Base-by-base conservation (phyloP, 2,888 invertebrate species). In the Agrotis ipsilon region DNA sequence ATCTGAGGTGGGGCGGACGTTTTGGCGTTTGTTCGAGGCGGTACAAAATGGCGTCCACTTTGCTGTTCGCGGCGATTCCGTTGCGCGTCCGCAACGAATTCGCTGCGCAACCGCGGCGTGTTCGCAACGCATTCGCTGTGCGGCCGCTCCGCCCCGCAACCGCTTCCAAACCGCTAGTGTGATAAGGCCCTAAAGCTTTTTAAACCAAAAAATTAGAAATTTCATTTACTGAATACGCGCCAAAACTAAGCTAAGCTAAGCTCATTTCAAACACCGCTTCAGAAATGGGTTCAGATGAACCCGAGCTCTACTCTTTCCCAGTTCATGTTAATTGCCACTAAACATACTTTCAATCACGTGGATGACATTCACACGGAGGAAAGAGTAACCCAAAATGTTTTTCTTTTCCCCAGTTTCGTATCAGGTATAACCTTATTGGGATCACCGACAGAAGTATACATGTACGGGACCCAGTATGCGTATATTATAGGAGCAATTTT, bases 371-470 rank as follows among this genome's bases (percentile, higher is more conserved):
- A 39, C 27, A 39, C 9, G 13, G 16, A 4, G 6, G 7, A 5
- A 68, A 5, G 2, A 75, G 18, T 73, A 6, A 73, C 39, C 18
- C 0, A 9, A n/a, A 52, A 52, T 32, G 7, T 32, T 57, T 78
- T 64, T 59, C 14, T 62, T 59, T 69, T 64, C 55, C 88, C 72
- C 90, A 97, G 98, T 91, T 98, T 97, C 75, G 97, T 98, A 71
- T 98, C 98, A 18, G 98, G 98, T 2, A 98, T 98, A 78, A 98
- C 98, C 0, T 91, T 98, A 46, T 94, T 98, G 69, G 98, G 98
- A 4, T 97, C 97, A 13, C 98, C 98, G 1, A 98, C 98, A 0
- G 98, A 98, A 91, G 97, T 98, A 18, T 98, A 98, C 88, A 97
- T 98, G 83, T 97, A 98, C 86, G 98, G 98, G 3, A 98, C 97